Percentiles rank a stretch among this genome's conserved stretches.
phyloP scores from a whole-genome alignment of 2,888 invertebrate genomes.

The Drosophila colorata region DNA sequence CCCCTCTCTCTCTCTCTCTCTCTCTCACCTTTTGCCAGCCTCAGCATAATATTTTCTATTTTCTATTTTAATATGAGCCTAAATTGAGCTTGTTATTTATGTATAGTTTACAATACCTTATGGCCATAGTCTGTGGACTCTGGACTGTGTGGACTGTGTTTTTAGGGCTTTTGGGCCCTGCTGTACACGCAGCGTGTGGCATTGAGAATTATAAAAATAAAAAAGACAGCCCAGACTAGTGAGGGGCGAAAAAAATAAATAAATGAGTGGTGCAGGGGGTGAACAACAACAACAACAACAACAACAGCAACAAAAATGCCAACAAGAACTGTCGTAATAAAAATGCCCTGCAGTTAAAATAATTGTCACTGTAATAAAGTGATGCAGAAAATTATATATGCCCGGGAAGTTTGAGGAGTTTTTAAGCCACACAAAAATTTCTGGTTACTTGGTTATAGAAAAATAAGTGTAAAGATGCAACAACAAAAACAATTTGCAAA shows the following conservation, averaged over 20 bases:
- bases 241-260: conserved; percentile 15
- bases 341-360: conserved; percentile 80
- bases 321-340: conserved; percentile 75
- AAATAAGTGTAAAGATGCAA: not conserved
- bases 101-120: conserved; percentile 76
- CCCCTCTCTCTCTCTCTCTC: too few relatives aligned
- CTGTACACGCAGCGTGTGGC: conserved; percentile 61
- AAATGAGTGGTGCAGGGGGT: conserved; percentile 21
- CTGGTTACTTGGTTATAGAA: too few relatives aligned
- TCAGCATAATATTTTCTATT: conserved; percentile 66
- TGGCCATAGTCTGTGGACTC: conserved; percentile 37
- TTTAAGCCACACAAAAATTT: not conserved
- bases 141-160: conserved; percentile 8
- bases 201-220: conserved; percentile 21
- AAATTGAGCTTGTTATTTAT: conserved; percentile 78
- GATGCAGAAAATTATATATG: conserved; percentile 72
- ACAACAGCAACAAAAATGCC: conserved; percentile 34
- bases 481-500: not conserved
- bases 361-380: conserved; percentile 81
- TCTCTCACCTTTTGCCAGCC: conserved; percentile 49
- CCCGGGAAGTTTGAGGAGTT: conserved; percentile 44
- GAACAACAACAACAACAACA: conserved; percentile 17
- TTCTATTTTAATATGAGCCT: conserved; percentile 76
- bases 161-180: conserved; percentile 43
- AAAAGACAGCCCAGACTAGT: conserved; percentile 28